A percentile compares a stretch with the other conserved stretches of the same genome.
Conservation (phyloP, 1,140 invertebrate genomes). For the Aphelenchoides fujianensis region DNA sequence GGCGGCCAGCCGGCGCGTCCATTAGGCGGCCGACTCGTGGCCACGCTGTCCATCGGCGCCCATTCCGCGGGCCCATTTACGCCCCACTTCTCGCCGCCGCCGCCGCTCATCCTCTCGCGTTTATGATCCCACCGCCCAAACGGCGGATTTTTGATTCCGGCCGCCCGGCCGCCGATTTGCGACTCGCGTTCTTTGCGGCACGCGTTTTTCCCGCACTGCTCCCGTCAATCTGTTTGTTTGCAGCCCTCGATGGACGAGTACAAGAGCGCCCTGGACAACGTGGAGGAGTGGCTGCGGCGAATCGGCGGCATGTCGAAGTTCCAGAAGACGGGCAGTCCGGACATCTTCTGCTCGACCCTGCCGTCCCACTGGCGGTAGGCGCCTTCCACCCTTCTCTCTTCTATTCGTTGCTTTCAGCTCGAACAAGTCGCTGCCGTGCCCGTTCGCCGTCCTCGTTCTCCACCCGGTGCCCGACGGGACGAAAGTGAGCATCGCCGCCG, state of each 20-base stretch:
- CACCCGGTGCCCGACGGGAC: conserved; percentile 91
- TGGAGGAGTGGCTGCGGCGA: conserved; percentile 36
- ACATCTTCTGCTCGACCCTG: conserved; percentile 46
- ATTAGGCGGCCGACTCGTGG: too few relatives aligned
- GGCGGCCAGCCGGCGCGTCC: too few relatives aligned
- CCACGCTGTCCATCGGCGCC: too few relatives aligned
- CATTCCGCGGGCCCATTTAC: too few relatives aligned
- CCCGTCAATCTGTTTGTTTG: too few relatives aligned
- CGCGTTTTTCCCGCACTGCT: too few relatives aligned
- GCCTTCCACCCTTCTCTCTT: not conserved
- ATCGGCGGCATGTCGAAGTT: conserved; percentile 37
- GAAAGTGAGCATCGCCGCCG: conserved; percentile 83
- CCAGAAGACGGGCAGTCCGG: conserved; percentile 29
- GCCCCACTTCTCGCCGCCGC: too few relatives aligned
- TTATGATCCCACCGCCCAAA: too few relatives aligned
- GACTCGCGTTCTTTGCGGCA: too few relatives aligned
- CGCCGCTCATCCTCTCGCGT: too few relatives aligned
- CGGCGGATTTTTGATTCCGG: too few relatives aligned
- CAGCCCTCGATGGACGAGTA: conserved; percentile 19
- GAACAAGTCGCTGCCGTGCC: conserved; percentile 81
- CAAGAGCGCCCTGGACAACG: conserved; percentile 23
- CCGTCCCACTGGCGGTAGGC: conserved; percentile 44
- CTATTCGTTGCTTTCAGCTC: conserved; percentile 34
- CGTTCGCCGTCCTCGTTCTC: conserved; percentile 86
- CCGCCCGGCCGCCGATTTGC: too few relatives aligned